Conservation (phyloP, 2,113 vertebrate genomes). For the Bungarus multicinctus region DNA sequence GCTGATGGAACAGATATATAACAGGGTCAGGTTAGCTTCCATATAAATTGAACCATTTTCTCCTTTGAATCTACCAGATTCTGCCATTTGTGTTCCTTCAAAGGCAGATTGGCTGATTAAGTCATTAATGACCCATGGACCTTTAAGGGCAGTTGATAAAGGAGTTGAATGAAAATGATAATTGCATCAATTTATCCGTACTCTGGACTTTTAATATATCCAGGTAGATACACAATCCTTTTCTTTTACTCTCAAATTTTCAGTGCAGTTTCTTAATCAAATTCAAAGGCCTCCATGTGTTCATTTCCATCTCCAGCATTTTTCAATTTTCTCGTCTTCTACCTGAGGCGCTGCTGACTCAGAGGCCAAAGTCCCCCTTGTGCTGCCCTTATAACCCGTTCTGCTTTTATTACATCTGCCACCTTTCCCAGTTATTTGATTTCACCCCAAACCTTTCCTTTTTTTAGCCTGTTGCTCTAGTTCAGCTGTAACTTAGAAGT, state of each 20-base stretch:
- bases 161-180: neutral
- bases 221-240: neutral
- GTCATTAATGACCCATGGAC: neutral
- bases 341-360: slow-evolving; percentile 4
- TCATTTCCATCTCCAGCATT: neutral
- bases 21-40: neutral
- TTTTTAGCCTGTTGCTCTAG: neutral
- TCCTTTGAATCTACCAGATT: neutral
- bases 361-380: slow-evolving; percentile 18
- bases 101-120: neutral
- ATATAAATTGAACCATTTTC: neutral
- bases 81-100: neutral
- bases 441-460: slow-evolving; percentile 5
- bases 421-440: slow-evolving; percentile 6
- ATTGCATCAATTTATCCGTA: neutral
- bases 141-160: neutral
- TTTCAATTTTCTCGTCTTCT: slow-evolving; percentile 25
- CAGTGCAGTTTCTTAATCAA: neutral
- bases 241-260: neutral
- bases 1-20: neutral
- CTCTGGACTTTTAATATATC: neutral
- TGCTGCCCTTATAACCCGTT: slow-evolving; percentile 13
- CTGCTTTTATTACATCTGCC: slow-evolving; percentile 1
- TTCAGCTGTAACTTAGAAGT: slow-evolving; percentile 15
- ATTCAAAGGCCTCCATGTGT: neutral